A percentile compares a stretch with the other conserved stretches of the same genome.
Evolutionary conservation across 2,113 vertebrate species (phyloP).

Genomic region (Gorsachius goisagi): DNA sequence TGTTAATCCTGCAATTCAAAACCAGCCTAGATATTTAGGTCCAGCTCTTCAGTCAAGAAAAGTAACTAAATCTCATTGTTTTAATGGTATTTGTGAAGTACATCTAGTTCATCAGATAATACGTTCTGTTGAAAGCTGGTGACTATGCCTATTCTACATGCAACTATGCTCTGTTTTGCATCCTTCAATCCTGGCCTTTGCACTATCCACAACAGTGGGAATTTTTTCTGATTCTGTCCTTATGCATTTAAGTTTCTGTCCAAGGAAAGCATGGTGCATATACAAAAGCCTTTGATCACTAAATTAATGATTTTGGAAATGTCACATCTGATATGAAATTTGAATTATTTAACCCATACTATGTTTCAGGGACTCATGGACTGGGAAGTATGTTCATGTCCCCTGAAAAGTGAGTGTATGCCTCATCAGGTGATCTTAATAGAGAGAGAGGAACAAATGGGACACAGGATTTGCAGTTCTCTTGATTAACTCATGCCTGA

Average conservation of each 20-base stretch:
- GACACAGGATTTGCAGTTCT: neutral
- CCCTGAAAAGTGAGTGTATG: neutral
- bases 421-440: neutral
- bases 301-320: neutral
- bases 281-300: rapidly evolving
- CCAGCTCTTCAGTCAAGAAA: neutral
- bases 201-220: neutral
- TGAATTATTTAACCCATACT: neutral
- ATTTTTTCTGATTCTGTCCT: neutral
- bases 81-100: neutral
- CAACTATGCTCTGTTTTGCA: neutral
- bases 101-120: neutral
- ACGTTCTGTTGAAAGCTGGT: neutral
- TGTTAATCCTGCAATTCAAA: neutral
- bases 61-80: neutral
- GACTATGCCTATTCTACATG: neutral
- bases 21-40: neutral
- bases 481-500: neutral
- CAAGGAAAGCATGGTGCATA: neutral
- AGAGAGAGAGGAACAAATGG: neutral
- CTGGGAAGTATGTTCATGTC: rapidly evolving
- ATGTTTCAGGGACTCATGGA: neutral
- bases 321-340: neutral
- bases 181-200: neutral
- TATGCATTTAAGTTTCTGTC: neutral